Evolutionary conservation across 2,888 invertebrate species (phyloP), one percentile per base, ranked within the genome.

Genomic region (Yponomeuta sedellus): DNA sequence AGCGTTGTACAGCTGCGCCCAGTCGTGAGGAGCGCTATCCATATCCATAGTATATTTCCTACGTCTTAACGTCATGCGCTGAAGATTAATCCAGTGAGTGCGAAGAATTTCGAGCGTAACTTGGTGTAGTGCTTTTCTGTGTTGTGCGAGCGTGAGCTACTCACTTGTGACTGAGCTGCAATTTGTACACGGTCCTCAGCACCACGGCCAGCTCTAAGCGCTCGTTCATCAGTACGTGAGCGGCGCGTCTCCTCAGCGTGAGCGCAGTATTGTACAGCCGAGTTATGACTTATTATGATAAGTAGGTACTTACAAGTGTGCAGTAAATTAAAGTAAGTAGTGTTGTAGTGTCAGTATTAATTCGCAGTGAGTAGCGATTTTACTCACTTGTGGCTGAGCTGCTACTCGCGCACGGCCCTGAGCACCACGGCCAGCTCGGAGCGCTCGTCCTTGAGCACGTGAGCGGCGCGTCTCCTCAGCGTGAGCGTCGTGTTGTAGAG

Each of bases 401-500:
- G 97, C 66, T 99, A 91, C 86, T 99, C 99, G 77, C 97, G 96
- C 3, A 99, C 99, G 25, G 99, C 99, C 74, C 97, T 95, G 68
- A 98, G 86, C 58, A 99, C 98, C 28, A 96, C 94, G 67, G 95
- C 94, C 64, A 99, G 88, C 52, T 96, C 96, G 1, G 98, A 97
- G 78, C 99, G 97, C 77, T 99, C 98, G 83, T 99, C 98, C 80
- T 97, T 97, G 5, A 99, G 90, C 74, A 98, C 97, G 69, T 95
- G 95, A 66, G 97, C 97, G 1, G 99, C 99, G 44, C 98, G 90
- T 66, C 97, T 93, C 78, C 99, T 96, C 71, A 99, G 92, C 16
- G 99, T 96, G 19, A 99, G 93, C 34, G 99, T 98, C 64, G 99
- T 96, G 85, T 99, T 99, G 88, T 98, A 99, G 56, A 98, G n/a